Conservation (phyloP, 2,888 invertebrate genomes). For the Andrena minutula region DNA sequence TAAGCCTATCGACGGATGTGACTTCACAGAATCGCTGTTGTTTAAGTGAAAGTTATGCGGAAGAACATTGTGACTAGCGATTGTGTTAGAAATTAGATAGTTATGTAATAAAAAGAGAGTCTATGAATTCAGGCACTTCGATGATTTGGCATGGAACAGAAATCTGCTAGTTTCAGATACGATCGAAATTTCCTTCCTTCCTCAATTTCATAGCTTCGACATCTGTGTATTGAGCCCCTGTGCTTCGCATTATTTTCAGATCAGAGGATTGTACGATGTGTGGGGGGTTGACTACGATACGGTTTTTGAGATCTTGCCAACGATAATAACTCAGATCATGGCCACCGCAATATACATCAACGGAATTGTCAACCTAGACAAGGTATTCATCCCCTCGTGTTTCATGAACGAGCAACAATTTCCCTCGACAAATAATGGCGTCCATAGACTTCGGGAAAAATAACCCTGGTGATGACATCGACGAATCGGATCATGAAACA, state of each 20-base stretch:
- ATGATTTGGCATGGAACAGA: conserved; percentile 31
- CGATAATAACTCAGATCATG: not conserved
- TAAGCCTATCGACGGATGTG: no score
- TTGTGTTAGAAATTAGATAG: no score
- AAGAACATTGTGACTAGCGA: no score
- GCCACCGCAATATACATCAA: not conserved
- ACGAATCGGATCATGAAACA: no score
- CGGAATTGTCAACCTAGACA: not conserved
- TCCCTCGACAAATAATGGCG: not conserved
- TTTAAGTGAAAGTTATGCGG: no score
- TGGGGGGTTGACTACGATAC: conserved; percentile 9
- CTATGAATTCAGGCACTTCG: not conserved
- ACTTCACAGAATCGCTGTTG: no score
- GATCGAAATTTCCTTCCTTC: not conserved
- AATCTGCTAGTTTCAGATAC: no score
- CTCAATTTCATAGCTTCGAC: not conserved
- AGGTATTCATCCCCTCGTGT: not conserved
- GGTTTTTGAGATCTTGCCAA: not conserved
- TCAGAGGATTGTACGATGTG: not conserved
- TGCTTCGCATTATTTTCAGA: conserved; percentile 1
- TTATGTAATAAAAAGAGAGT: not conserved
- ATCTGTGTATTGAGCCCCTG: not conserved
- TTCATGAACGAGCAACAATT: not conserved
- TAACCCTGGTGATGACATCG: no score
- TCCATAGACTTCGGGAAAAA: no score